phyloP scores from a whole-genome alignment of 2,113 vertebrate species.

The Psephotus haematonotus region DNA sequence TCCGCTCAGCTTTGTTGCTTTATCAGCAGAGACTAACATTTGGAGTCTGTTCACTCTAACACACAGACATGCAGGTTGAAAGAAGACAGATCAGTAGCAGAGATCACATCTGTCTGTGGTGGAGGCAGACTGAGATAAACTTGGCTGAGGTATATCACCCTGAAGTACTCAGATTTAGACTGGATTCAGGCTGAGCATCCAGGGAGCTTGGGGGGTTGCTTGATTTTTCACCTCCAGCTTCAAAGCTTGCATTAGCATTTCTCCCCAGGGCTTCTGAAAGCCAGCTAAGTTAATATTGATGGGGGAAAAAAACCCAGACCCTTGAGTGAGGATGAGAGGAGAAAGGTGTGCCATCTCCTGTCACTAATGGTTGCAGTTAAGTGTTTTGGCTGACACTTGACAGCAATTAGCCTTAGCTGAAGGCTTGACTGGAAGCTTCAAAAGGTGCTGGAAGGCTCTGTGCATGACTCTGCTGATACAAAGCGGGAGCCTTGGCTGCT shows the following conservation, averaged over 20 bases:
- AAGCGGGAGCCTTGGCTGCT: neutral
- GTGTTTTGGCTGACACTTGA: conserved; percentile 20
- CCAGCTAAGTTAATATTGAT: neutral
- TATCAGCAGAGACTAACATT: neutral
- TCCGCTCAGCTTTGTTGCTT: neutral
- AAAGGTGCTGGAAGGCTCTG: neutral
- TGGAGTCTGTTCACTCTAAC: neutral
- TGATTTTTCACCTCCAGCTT: conserved; percentile 12
- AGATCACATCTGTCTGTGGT: neutral
- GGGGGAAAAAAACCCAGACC: neutral
- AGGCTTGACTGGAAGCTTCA: conserved; percentile 30
- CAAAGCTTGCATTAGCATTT: conserved; percentile 60
- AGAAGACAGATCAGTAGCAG: neutral
- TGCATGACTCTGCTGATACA: neutral
- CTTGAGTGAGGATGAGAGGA: conserved; percentile 15
- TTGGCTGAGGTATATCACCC: neutral
- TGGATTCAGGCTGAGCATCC: neutral
- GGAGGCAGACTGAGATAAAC: neutral
- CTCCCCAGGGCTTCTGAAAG: neutral
- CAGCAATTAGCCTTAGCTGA: conserved; percentile 60
- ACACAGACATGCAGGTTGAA: neutral
- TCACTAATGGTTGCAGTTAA: neutral
- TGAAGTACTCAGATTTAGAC: neutral
- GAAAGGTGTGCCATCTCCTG: conserved; percentile 35
- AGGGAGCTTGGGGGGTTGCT: neutral